phyloP scores from a whole-genome alignment of 2,797 vertebrate genomes.

The Syngnathus acus region DNA sequence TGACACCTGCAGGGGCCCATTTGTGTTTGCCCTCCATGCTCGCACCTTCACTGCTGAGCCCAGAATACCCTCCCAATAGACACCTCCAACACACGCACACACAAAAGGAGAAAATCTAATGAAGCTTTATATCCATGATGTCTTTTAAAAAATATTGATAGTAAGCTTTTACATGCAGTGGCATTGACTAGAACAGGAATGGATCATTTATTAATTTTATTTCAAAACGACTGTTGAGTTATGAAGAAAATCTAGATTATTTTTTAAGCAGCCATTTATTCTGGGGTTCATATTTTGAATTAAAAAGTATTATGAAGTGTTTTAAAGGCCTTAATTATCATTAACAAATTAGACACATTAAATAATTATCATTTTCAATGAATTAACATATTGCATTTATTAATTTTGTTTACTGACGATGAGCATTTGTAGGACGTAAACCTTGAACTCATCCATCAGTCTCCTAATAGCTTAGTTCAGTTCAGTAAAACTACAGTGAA shows the following conservation, averaged over 20 bases:
- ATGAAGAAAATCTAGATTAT: not conserved
- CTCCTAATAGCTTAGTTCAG: not conserved
- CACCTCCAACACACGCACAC: not conserved
- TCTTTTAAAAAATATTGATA: not conserved
- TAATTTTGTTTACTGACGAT: too few species aligned
- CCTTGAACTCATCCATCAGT: not conserved
- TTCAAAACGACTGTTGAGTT: not conserved
- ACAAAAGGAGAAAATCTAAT: not conserved
- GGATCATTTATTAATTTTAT: not conserved
- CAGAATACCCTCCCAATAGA: not conserved
- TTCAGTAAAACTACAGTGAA: not conserved
- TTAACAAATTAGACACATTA: not conserved
- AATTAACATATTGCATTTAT: too few species aligned
- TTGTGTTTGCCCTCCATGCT: slow-evolving; percentile 53
- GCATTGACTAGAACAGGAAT: not conserved
- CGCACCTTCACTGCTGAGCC: slow-evolving; percentile 37
- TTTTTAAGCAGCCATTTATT: not conserved
- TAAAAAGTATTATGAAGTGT: not conserved
- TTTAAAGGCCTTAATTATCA: not conserved
- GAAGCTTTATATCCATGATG: not conserved
- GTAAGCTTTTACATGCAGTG: not conserved
- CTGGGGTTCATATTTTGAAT: not conserved
- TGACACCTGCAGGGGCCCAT: slow-evolving; percentile 63
- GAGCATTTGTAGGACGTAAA: too few species aligned
- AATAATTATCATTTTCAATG: too few species aligned